Evolutionary conservation across 2,888 invertebrate species (phyloP).

Genomic region (Eledone cirrhosa): DNA sequence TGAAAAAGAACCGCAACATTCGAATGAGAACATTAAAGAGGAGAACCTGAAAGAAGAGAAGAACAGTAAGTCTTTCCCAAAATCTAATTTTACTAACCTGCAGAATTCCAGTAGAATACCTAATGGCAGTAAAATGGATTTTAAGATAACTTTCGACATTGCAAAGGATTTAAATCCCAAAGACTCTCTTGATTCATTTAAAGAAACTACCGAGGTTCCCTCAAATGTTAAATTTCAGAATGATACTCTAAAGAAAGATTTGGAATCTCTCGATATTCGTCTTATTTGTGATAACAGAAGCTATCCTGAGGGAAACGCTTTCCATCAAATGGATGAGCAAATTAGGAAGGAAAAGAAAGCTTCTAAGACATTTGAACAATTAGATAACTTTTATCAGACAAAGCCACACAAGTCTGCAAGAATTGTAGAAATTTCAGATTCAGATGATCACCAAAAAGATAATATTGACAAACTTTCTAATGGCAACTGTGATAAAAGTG

Average conservation of each 20-base stretch:
- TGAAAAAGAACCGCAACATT: no score
- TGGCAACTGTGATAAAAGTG: conserved; percentile 19
- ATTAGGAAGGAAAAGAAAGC: conserved; percentile 2
- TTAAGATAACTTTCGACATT: conserved; percentile 24
- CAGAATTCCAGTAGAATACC: conserved; percentile 1
- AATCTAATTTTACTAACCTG: conserved; percentile 10
- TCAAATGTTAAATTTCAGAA: conserved; percentile 19
- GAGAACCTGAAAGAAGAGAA: neutral
- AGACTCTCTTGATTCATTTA: neutral
- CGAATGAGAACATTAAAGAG: neutral
- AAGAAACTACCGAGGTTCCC: neutral
- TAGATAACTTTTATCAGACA: neutral
- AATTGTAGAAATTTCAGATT: neutral
- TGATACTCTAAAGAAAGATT: conserved; percentile 18
- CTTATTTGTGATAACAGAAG: neutral
- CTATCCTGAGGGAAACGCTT: conserved; percentile 13
- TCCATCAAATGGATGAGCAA: conserved; percentile 9
- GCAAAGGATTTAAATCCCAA: neutral
- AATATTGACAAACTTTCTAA: neutral
- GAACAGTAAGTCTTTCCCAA: neutral
- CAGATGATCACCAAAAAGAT: neutral
- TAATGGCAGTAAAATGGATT: neutral
- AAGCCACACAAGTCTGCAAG: neutral
- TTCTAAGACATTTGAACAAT: no score
- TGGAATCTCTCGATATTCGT: conserved; percentile 20